Percentiles rank a stretch among this genome's conserved stretches.
Conservation (phyloP, 2,797 vertebrate species). For the Esox masquinongy region DNA sequence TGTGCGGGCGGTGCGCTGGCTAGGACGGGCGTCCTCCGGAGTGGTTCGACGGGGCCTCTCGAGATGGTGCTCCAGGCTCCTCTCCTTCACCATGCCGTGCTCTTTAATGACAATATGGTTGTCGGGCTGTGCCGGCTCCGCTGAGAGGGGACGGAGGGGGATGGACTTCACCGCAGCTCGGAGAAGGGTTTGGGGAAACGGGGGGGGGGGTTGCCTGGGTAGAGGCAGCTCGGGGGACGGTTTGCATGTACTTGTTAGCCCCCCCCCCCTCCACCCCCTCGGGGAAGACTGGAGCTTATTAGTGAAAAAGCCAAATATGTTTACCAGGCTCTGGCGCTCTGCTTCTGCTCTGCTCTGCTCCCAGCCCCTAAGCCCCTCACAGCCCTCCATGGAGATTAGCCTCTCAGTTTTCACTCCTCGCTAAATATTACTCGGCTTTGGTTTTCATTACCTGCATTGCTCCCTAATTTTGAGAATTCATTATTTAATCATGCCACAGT, state of each 20-base stretch:
- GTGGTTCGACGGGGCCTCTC: conserved; percentile 54
- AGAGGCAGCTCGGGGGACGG: background rate
- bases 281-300: conserved; percentile 54
- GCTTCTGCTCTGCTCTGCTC: conserved; percentile 21
- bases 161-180: background rate
- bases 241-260: conserved; percentile 53
- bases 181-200: background rate
- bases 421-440: conserved; percentile 16
- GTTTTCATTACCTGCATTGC: conserved; percentile 41
- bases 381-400: conserved; percentile 54
- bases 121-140: conserved; percentile 63
- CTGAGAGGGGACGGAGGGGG: conserved; percentile 40
- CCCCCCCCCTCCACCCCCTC: background rate
- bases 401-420: conserved; percentile 45
- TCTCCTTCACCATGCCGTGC: conserved; percentile 61
- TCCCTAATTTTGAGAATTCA: conserved; percentile 24
- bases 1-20: conserved; percentile 55
- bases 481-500: conserved; percentile 7
- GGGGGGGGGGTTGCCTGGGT: conserved; percentile 39
- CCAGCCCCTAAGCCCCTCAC: conserved; percentile 53
- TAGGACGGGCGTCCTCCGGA: conserved; percentile 54
- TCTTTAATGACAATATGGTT: conserved; percentile 83
- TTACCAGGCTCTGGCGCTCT: conserved; percentile 61
- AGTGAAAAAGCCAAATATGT: conserved; percentile 62
- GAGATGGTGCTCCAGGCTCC: conserved; percentile 65